Evolutionary conservation across 2,797 vertebrate species (phyloP), one percentile per base, ranked within the genome.

Genomic region (Chiloscyllium punctatum): DNA sequence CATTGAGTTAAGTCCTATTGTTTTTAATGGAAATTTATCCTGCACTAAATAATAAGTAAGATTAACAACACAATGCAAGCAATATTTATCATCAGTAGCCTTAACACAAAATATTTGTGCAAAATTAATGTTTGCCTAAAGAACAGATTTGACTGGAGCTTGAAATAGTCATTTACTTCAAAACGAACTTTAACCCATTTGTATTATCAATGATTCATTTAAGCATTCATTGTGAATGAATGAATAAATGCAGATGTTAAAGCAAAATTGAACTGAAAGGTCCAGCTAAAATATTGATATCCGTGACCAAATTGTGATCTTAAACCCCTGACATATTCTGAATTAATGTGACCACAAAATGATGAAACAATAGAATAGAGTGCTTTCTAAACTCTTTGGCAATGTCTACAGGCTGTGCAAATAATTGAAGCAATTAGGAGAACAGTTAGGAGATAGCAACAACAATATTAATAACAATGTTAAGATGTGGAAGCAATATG

Each of bases 31-130:
- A 72, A 74, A n/a, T 53, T 1, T 57, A 77, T 95, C n/a, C 21
- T 74, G 48, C 77, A 71, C 30, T 48, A 77, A 48, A 74, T 23
- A 48, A 95, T 94, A 92, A 68, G 33, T 69, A 37, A 92, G 23
- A 25, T 37, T 18, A 68, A 30, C 94, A 74, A 53, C 53, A 77
- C 15, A 77, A 42, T 53, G 25, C 48, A 72, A 15, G 68, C 69
- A 94, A 74, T 94, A 74, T 74, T 74, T 51, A 74, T n/a, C n/a
- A 51, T 30, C 25, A 94, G 42, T 94, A 48, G 25, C 42, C 74
- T 94, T 53, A 95, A n/a, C 1, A 95, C 77, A 95, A 16, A 95
- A 94, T 53, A 74, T 74, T 68, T 74, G 27, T 84, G 82, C 42
- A 48, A 84, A 37, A 25, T 25, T 74, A 74, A 72, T 16, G 27